Evolutionary conservation across 2,888 invertebrate genomes (phyloP).

Genomic region (Laothoe populi): DNA sequence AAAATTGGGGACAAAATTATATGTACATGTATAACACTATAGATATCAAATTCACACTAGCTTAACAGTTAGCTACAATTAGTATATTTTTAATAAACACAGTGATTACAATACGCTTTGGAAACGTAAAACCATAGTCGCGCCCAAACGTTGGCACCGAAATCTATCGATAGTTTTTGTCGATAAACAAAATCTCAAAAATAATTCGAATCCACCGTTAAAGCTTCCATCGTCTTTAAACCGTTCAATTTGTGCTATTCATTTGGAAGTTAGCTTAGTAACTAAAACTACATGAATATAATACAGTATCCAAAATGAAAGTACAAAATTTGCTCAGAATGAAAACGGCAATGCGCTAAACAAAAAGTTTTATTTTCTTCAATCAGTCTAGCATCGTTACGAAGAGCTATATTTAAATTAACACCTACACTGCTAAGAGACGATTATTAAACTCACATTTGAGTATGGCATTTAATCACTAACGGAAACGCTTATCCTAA

Average conservation of each 20-base stretch:
- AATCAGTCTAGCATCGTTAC: slow-evolving; percentile 68
- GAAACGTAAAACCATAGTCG: slow-evolving; percentile 52
- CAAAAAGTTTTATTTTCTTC: slow-evolving; percentile 40
- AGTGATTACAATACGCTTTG: slow-evolving; percentile 53
- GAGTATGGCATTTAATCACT: slow-evolving; percentile 77
- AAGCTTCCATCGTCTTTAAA: slow-evolving; percentile 57
- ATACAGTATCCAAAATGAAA: slow-evolving; percentile 58
- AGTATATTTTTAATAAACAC: slow-evolving; percentile 50
- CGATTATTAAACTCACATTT: slow-evolving; percentile 71
- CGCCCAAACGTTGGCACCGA: slow-evolving; percentile 58
- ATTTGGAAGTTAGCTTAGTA: slow-evolving; percentile 73
- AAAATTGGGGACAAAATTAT: slow-evolving; percentile 58
- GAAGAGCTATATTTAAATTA: slow-evolving; percentile 58
- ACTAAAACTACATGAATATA: slow-evolving; percentile 36
- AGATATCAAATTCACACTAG: slow-evolving; percentile 73
- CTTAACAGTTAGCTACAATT: slow-evolving; percentile 62
- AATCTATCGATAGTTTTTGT: slow-evolving; percentile 39
- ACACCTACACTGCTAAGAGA: slow-evolving; percentile 64
- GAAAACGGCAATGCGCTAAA: slow-evolving; percentile 44
- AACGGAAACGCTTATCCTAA: slow-evolving; percentile 72
- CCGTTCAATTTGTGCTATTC: slow-evolving; percentile 73
- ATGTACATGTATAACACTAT: slow-evolving; percentile 72
- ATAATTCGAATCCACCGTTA: slow-evolving; percentile 58
- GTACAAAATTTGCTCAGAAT: slow-evolving; percentile 53
- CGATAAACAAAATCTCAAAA: slow-evolving; percentile 62